Conservation (phyloP, 1,140 invertebrate genomes). For the Lepidurus couesii region DNA sequence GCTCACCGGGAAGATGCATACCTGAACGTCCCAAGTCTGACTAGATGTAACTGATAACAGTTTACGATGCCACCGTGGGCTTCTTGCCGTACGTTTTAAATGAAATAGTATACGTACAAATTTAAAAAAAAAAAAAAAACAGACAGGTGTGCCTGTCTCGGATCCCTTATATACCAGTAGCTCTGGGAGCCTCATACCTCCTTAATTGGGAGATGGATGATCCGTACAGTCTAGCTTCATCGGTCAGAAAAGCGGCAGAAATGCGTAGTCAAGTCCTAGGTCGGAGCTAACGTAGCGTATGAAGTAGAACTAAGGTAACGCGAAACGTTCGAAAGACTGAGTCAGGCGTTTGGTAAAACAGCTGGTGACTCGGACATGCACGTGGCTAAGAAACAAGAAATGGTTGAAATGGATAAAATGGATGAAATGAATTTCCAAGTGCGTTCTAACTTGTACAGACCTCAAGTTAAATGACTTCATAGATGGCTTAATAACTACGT, state of each 20-base stretch:
- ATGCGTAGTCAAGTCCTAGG: too few relatives aligned
- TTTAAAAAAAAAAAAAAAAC: neutral
- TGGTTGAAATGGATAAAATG: neutral
- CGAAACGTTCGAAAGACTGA: too few relatives aligned
- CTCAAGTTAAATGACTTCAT: conserved; percentile 10
- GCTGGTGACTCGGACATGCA: too few relatives aligned
- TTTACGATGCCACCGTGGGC: neutral
- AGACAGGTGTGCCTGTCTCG: neutral
- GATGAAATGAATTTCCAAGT: neutral
- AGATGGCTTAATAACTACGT: conserved; percentile 10
- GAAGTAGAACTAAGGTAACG: too few relatives aligned
- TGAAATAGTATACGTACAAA: neutral
- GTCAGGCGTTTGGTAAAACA: too few relatives aligned
- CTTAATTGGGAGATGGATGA: conserved; percentile 5
- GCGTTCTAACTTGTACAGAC: neutral
- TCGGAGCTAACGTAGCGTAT: too few relatives aligned
- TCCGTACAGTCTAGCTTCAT: neutral
- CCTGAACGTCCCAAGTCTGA: neutral
- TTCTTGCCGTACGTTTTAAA: neutral
- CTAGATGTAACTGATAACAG: neutral
- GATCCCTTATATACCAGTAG: neutral
- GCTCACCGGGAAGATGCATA: neutral
- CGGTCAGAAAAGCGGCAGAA: too few relatives aligned
- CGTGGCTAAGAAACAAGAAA: neutral
- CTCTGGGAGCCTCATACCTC: neutral